Conservation (phyloP, 2,113 vertebrate species). For the Thinocorus orbignyianus region DNA sequence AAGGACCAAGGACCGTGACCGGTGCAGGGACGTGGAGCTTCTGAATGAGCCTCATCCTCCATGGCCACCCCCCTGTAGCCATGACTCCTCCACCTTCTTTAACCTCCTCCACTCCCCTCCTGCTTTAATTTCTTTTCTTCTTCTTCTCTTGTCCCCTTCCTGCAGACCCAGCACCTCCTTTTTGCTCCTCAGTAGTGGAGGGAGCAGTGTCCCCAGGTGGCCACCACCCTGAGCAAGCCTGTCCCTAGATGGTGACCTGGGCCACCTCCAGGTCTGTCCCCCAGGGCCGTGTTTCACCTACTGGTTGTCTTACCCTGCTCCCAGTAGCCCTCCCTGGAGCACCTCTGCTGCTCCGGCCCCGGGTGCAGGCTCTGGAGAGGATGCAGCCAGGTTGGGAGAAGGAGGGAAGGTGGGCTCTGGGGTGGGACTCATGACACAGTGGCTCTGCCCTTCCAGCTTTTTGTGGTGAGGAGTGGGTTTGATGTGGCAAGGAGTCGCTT, state of each 20-base stretch:
- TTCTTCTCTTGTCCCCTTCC: not conserved
- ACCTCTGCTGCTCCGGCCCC: not conserved
- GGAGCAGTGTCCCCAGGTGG: not conserved
- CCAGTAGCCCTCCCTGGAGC: not conserved
- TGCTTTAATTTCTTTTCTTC: not conserved
- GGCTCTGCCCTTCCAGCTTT: not conserved
- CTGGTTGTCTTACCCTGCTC: not conserved
- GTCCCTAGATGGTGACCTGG: too few species aligned
- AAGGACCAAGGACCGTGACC: not conserved
- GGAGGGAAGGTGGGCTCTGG: not conserved
- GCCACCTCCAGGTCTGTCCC: accelerated
- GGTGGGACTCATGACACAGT: accelerated
- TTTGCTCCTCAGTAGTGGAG: accelerated
- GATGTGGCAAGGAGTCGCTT: accelerated
- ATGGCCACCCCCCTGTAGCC: accelerated
- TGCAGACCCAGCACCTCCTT: not conserved
- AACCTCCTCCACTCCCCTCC: not conserved
- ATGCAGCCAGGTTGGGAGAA: not conserved
- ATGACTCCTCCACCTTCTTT: not conserved
- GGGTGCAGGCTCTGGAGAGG: accelerated
- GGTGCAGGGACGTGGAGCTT: accelerated
- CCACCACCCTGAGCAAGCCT: not conserved
- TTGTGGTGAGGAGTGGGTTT: accelerated
- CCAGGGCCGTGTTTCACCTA: not conserved
- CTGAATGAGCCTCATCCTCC: not conserved